Evolutionary conservation across 2,888 invertebrate species (phyloP), one percentile per base, ranked within the genome.

Genomic region (Imbricaverruca yamaguchii): DNA sequence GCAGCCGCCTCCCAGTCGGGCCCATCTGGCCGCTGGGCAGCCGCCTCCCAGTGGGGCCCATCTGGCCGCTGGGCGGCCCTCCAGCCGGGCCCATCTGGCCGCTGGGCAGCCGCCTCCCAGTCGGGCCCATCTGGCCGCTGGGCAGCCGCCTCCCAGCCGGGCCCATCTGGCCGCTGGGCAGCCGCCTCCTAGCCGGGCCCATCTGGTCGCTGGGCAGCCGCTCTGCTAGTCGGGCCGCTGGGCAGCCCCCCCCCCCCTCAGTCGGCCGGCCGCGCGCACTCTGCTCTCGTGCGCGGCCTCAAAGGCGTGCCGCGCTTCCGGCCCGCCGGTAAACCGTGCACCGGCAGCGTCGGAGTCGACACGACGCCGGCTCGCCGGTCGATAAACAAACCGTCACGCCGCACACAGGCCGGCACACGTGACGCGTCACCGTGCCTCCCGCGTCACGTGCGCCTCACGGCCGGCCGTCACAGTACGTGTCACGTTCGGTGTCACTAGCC

Each of bases 281-380:
- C 65, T n/a, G 65, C 23, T 23, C 65, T 12, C 65, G 65, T 39
- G 65, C 65, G 23, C 0, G n/a, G 9, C 25, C 67, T 67, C 67
- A 67, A 67, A 67, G 67, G 12, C 67, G 67, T 13, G 67, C 67
- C 67, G 25, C 67, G 67, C 67, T 67, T 67, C 67, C 67, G 67
- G 67, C 25, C n/a, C 10, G 12, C 67, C 67, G 6, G 67, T 25
- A 67, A 67, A 67, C 67, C 67, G 25, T 67, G 25, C 61, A 61
- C 61, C 15, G n/a, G n/a, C n/a, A 12, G 67, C 67, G 67, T 2
- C 67, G 67, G 67, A 23, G 67, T 6, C 25, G 67, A 67, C 25
- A 67, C 67, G 67, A 7, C 25, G 13, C 11, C 67, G 13, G 67
- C 67, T 13, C n/a, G 25, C 25, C 23, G 3, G 39, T 4, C 13